These are phyloP conservation scores for Formica aserva DNA, from an alignment of 2,888 invertebrate genomes.

Conservation along the genomic window DNA sequence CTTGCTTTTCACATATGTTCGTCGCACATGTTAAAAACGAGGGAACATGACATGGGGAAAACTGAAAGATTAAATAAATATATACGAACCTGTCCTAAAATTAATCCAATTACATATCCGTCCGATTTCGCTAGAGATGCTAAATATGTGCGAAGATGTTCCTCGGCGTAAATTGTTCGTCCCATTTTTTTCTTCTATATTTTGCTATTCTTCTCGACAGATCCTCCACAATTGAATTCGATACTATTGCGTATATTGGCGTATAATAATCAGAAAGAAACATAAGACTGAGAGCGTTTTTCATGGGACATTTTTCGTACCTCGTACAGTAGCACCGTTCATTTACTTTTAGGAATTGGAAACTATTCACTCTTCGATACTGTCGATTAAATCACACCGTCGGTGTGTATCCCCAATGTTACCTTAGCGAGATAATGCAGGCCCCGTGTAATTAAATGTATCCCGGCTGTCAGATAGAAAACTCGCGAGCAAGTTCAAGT, in stretches of 20 bases:
- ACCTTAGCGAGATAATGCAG: background rate
- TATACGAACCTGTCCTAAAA: slow-evolving; percentile 91
- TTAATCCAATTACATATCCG: slow-evolving; percentile 90
- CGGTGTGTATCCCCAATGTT: background rate
- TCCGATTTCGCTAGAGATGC: slow-evolving; percentile 89
- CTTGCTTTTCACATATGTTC: slow-evolving; percentile 60
- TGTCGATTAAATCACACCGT: too few species aligned
- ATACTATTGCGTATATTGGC: background rate
- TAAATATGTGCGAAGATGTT: slow-evolving; percentile 90
- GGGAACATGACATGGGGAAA: slow-evolving; percentile 25
- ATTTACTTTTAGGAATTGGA: too few species aligned
- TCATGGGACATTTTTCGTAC: too few species aligned
- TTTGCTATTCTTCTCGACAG: background rate
- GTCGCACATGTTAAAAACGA: slow-evolving; percentile 68
- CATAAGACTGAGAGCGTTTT: too few species aligned
- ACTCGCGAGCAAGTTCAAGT: background rate
- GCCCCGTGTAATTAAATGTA: background rate
- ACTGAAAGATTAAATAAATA: slow-evolving; percentile 58
- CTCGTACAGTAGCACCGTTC: too few species aligned
- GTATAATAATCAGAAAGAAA: too few species aligned
- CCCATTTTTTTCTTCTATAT: slow-evolving; percentile 87
- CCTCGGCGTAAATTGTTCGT: slow-evolving; percentile 90
- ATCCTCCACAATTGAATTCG: too few species aligned
- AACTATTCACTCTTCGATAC: too few species aligned
- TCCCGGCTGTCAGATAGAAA: background rate